Evolutionary conservation across 2,888 invertebrate genomes (phyloP).

Genomic region (Stomorhina lunata): DNA sequence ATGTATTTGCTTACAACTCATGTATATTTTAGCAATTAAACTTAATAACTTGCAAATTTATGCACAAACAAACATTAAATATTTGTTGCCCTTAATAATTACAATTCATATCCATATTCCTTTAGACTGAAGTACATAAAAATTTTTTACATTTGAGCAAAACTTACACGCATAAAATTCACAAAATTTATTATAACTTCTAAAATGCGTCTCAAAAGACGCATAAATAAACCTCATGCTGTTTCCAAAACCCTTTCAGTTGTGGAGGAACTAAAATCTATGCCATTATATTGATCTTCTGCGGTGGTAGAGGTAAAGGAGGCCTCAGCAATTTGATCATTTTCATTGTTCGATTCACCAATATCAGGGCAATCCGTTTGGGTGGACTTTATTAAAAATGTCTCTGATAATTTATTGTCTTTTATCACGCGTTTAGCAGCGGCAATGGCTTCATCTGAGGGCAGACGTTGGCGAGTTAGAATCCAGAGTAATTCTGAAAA

Average conservation of each 20-base stretch:
- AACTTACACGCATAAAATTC: conserved; percentile 38
- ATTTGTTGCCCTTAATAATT: too few relatives aligned
- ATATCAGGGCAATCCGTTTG: conserved; percentile 71
- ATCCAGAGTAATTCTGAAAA: conserved; percentile 73
- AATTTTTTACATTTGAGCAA: too few relatives aligned
- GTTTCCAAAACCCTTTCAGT: conserved; percentile 67
- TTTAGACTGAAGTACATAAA: too few relatives aligned
- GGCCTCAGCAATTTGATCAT: conserved; percentile 33
- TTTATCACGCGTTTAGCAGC: conserved; percentile 71
- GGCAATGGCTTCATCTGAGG: conserved; percentile 68
- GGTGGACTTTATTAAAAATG: conserved; percentile 70
- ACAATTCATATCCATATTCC: too few relatives aligned
- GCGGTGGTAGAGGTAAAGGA: background rate
- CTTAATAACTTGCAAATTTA: background rate
- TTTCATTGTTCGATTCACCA: background rate
- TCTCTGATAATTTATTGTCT: conserved; percentile 71
- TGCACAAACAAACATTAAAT: background rate
- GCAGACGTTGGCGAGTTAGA: conserved; percentile 74
- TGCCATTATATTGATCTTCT: conserved; percentile 8
- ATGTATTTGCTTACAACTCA: background rate
- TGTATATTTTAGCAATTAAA: background rate
- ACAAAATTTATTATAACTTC: conserved; percentile 70
- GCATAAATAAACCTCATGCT: conserved; percentile 73
- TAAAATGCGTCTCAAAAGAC: conserved; percentile 72
- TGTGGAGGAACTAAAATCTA: conserved; percentile 64